phyloP scores from a whole-genome alignment of 2,113 vertebrate genomes.

The Harpagus bidentatus region DNA sequence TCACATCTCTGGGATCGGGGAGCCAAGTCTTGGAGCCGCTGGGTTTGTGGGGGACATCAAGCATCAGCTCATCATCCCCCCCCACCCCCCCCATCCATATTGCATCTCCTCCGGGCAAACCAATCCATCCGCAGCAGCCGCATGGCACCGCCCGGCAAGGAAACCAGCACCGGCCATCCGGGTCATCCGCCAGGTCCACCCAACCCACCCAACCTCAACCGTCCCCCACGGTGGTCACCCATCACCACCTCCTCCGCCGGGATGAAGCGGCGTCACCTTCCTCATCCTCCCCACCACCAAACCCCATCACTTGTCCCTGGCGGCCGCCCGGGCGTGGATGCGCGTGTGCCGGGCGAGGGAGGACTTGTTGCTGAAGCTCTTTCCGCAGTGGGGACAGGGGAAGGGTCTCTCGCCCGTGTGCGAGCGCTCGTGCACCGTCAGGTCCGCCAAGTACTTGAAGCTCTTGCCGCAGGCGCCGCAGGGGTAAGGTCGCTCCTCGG shows the following conservation, averaged over 20 bases:
- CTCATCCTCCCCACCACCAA: neutral
- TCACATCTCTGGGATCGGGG: no score
- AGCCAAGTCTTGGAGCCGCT: no score
- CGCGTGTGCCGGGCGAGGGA: neutral
- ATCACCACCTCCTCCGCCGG: neutral
- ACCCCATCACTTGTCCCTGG: neutral
- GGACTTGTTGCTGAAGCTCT: conserved; percentile 49
- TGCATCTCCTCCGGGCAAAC: neutral
- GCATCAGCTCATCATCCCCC: no score
- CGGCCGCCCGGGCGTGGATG: neutral
- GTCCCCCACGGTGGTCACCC: neutral
- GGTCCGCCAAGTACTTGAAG: conserved; percentile 42
- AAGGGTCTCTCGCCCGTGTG: conserved; percentile 15
- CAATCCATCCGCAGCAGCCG: neutral
- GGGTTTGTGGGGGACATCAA: no score
- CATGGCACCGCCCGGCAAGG: neutral
- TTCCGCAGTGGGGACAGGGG: neutral
- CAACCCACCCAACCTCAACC: no score
- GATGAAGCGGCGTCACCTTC: neutral
- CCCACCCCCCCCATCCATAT: neutral
- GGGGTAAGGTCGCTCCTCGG: neutral
- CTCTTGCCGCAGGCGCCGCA: neutral
- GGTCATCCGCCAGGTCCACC: neutral
- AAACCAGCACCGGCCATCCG: neutral
- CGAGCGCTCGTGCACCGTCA: neutral